Evolutionary conservation across 1,140 invertebrate species (phyloP), one percentile per base, ranked within the genome.

Genomic region (Bactericera cockerelli): DNA sequence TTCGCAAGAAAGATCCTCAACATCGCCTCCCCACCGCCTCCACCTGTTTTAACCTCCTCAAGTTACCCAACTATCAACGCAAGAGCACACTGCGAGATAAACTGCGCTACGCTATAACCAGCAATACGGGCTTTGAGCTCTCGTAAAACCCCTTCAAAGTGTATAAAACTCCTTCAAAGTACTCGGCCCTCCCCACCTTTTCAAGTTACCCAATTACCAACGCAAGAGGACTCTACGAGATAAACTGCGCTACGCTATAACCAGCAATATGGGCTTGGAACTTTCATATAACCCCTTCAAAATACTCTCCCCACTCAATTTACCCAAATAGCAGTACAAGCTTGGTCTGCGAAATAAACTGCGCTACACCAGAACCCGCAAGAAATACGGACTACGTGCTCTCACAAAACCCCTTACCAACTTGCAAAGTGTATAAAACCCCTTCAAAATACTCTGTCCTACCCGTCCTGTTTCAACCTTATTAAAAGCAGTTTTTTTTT

Each of bases 171-270:
- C n/a, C n/a, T n/a, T n/a, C n/a, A n/a, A 58, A n/a, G n/a, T n/a
- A n/a, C n/a, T n/a, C n/a, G n/a, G n/a, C n/a, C n/a, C n/a, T 55
- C 31, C 13, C 36, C 36, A 99, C 76, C 78, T 99, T 25, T 78
- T 99, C 13, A 99, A 99, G 71, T 75, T 99, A 65, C 97, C 97
- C 57, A 99, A 99, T 73, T 99, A 99, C 71, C 92, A 95, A 69
- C 95, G 94, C 71, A 93, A 95, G 69, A 86, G 86, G 63, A 95
- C 92, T 1, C 73, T 99, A 8, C 75, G 91, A 24, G 95, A 99
- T 63, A 99, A 99, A 75, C 73, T 99, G 1, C 80, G 93, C 57
- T 99, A 99, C 71, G 95, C 96, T 0, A 93, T 99, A 14, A 88
- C 87, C 54, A 94, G 92, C 65, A 97, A 98, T 71, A 96, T 95